These are phyloP conservation scores for Pseudolycoriella hygida DNA, from an alignment of 2,888 invertebrate genomes.

Conservation along the genomic window DNA sequence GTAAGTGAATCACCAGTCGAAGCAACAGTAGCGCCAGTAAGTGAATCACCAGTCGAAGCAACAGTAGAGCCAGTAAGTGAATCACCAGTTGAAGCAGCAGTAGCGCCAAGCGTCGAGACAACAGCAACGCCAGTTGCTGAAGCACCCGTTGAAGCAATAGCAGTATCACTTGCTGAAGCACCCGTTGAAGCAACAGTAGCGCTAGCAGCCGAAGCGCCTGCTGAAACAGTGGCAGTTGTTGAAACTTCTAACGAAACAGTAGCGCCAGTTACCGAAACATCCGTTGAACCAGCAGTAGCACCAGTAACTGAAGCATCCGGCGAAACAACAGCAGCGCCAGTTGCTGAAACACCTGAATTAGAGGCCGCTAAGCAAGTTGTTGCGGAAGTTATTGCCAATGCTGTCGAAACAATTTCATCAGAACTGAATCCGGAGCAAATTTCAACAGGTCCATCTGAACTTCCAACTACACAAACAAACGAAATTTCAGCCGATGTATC, in stretches of 20 bases:
- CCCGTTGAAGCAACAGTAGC: constrained; percentile 12
- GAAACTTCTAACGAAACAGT: background rate
- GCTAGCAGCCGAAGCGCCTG: constrained; percentile 5
- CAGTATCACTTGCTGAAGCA: constrained; percentile 10
- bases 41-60: background rate
- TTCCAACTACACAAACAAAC: background rate
- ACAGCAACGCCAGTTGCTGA: background rate
- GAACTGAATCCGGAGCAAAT: background rate
- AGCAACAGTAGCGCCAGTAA: background rate
- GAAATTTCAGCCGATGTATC: constrained; percentile 7
- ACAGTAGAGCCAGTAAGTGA: background rate
- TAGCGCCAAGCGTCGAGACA: too few relatives aligned
- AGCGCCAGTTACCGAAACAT: too few relatives aligned
- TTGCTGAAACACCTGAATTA: background rate
- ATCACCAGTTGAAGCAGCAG: too few relatives aligned
- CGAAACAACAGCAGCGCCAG: background rate
- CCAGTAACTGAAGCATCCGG: background rate
- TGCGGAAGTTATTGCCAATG: background rate
- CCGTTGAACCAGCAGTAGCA: background rate
- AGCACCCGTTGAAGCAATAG: background rate
- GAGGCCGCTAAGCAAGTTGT: background rate
- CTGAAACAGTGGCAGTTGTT: background rate
- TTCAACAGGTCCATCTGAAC: background rate
- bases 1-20: background rate
- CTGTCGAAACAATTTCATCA: background rate